These are phyloP conservation scores for Tupaia chinensis DNA, from an alignment of 2,113 vertebrate species.

Conservation along the genomic window DNA sequence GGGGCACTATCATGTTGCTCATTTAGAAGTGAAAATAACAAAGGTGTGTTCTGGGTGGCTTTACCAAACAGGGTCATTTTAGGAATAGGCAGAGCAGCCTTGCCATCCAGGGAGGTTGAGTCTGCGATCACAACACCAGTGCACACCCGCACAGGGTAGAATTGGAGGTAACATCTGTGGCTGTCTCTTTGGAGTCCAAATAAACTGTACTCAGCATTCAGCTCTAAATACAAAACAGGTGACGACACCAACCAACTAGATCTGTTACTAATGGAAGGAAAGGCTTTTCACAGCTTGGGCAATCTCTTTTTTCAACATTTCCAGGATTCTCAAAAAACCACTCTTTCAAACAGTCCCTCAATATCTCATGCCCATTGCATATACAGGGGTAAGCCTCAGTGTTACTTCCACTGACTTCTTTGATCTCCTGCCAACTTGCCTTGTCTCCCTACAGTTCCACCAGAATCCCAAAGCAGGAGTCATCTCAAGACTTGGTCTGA, in stretches of 20 bases:
- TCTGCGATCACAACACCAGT: background rate
- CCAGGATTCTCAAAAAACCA: background rate
- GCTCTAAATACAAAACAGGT: background rate
- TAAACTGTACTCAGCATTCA: background rate
- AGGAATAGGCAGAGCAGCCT: background rate
- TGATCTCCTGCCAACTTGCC: background rate
- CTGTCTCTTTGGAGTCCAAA: background rate
- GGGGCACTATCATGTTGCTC: background rate
- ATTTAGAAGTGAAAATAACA: background rate
- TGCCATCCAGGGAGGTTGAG: background rate
- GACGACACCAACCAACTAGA: background rate
- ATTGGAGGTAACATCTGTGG: background rate
- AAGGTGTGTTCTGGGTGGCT: background rate
- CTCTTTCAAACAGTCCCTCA: background rate
- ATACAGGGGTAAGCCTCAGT: fast-evolving
- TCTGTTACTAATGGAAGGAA: background rate
- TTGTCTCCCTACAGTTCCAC: background rate
- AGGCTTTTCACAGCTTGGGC: background rate
- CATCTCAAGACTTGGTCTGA: background rate
- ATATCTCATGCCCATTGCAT: background rate
- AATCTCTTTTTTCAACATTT: background rate
- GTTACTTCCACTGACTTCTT: background rate
- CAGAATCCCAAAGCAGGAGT: background rate
- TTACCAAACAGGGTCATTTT: background rate
- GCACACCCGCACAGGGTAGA: background rate